phyloP scores from a whole-genome alignment of 2,888 invertebrate genomes.

The Homarus gammarus region DNA sequence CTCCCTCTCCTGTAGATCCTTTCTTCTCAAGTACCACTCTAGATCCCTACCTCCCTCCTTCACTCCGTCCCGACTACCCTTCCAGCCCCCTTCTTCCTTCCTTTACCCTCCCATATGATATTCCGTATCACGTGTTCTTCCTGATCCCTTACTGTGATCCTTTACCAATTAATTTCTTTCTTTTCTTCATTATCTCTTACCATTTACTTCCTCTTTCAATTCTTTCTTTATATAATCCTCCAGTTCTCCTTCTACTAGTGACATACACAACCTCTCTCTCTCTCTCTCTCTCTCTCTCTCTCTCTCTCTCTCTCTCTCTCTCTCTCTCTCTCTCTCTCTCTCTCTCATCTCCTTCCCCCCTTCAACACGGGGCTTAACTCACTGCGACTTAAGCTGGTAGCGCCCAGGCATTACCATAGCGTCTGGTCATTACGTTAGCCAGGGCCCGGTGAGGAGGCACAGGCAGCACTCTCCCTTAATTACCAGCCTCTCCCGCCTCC shows the following conservation, averaged over 20 bases:
- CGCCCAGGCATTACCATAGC: neutral
- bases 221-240: neutral
- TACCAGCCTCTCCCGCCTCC: neutral
- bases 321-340: neutral
- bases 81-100: too few species aligned
- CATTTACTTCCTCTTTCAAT: neutral
- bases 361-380: neutral
- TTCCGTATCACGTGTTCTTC: too few species aligned
- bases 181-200: too few species aligned
- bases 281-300: neutral
- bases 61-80: too few species aligned
- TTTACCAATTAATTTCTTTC: neutral
- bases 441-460: neutral
- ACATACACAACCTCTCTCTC: neutral
- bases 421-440: constrained; percentile 1
- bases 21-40: too few species aligned
- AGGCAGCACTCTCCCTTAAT: neutral
- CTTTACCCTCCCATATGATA: too few species aligned
- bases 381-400: neutral
- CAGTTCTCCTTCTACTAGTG: neutral
- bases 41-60: too few species aligned
- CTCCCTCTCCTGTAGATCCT: too few species aligned
- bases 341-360: neutral
- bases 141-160: too few species aligned
- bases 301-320: neutral